phyloP scores from a whole-genome alignment of 2,888 invertebrate species.

The Microctonus aethiopoides region DNA sequence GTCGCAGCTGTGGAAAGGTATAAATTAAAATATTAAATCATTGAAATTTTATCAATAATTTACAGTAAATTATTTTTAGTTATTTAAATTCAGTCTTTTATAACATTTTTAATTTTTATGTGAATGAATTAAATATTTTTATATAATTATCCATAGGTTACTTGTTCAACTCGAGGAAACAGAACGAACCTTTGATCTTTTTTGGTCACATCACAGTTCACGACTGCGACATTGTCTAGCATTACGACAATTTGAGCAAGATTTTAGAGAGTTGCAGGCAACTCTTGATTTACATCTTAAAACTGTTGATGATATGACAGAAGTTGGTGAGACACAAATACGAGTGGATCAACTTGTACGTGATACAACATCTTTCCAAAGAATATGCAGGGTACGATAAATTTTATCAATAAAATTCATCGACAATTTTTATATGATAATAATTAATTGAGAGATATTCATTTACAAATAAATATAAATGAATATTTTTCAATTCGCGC shows the following conservation, averaged over 20 bases:
- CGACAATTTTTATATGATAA: neutral
- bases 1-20: constrained; percentile 93
- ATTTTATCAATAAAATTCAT: neutral
- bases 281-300: constrained; percentile 84
- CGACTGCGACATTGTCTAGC: constrained; percentile 90
- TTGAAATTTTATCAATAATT: no score
- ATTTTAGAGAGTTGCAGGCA: constrained; percentile 89
- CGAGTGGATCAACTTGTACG: constrained; percentile 83
- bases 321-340: constrained; percentile 87
- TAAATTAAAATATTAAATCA: neutral
- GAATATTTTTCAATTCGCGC: neutral
- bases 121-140: neutral
- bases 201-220: constrained; percentile 93
- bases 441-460: neutral
- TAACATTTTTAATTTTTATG: neutral
- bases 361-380: constrained; percentile 83
- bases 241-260: constrained; percentile 92
- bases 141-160: constrained; percentile 76
- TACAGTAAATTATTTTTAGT: no score
- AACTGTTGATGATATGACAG: constrained; percentile 84
- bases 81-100: no score
- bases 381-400: constrained; percentile 73
- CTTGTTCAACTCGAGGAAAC: constrained; percentile 94
- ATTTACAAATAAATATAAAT: neutral
- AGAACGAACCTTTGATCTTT: constrained; percentile 91